Percentiles rank a stretch among this genome's conserved stretches.
These are phyloP conservation scores for Aldrovandia affinis DNA, from an alignment of 2,797 vertebrate species.

Conservation along the genomic window DNA sequence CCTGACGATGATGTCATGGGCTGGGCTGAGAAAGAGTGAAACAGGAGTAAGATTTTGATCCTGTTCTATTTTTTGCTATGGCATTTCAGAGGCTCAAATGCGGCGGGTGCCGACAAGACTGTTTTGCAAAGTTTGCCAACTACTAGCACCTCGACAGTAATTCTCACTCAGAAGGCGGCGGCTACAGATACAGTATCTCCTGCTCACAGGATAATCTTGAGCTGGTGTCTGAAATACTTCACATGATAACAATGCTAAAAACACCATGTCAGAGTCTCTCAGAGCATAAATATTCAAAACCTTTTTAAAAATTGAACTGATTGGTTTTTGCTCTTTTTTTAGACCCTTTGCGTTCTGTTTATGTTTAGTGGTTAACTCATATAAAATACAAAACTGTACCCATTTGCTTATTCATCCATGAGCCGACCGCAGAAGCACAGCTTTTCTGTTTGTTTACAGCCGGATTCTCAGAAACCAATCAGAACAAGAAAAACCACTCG, in stretches of 20 bases:
- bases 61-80: background rate
- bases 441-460: background rate
- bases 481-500: slow-evolving; percentile 16
- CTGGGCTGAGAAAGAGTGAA: background rate
- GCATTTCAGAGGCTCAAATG: background rate
- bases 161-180: background rate
- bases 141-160: background rate
- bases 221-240: background rate
- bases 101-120: background rate
- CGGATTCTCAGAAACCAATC: slow-evolving; percentile 2
- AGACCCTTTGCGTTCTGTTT: background rate
- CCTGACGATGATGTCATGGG: slow-evolving; percentile 26
- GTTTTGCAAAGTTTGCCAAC: background rate
- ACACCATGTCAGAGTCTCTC: background rate
- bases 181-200: background rate
- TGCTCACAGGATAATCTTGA: background rate
- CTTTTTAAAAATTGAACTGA: background rate
- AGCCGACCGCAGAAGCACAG: background rate
- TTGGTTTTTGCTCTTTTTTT: background rate
- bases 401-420: background rate
- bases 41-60: background rate
- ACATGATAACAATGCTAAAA: slow-evolving; percentile 18
- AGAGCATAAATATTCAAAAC: background rate
- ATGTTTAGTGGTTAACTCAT: background rate
- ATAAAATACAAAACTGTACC: background rate